Base-by-base conservation (phyloP, 92 coral and sea anemone genomes). In the Zoanthus gigantus region DNA sequence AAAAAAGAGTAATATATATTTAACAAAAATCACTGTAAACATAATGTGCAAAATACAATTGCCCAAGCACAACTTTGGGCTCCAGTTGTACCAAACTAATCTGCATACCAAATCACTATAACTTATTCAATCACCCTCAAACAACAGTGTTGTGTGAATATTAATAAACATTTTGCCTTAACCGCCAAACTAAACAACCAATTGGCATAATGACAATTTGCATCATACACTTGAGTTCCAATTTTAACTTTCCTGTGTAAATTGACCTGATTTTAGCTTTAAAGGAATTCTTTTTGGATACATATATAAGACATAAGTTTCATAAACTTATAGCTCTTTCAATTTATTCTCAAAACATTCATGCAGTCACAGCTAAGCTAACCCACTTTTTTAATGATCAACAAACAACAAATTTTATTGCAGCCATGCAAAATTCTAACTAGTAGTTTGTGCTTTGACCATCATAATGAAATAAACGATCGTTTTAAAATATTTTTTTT, bases 91-190 rank as follows among this genome's bases (percentile, higher is more conserved):
- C 73, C 17, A 42, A 80, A 80, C 32, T 12, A 63, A 80, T 63
- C 16, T 63, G 57, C 84, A 80, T 80, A 63, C 23, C 57, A 37
- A 63, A 80, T 37, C 56, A 79, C 9, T 9, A 7, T 58, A 58
- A 58, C 3, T 58, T 18, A 23, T 18, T 15, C 29, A 67, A 67
- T 79, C 53, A 78, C 84, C 32, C 60, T 63, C 73, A 79, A 79
- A 63, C 56, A 61, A 79, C 42, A 68, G 78, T 74, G 56, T 78
- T 88, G 83, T 50, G 82, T 50, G 82, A 83, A 77, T 91, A 91
- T 69, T 83, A 91, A 88, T 91, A 68, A 54, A 18, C 68, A 67
- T 80, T 72, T 78, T 53, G 31, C 73, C 86, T 65, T 60, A 45
- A 68, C 88, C 84, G 73, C 84, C 84, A 45, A 80, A 76, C 16